Conservation (phyloP, 2,888 invertebrate species). For the Aphodius sticticus region DNA sequence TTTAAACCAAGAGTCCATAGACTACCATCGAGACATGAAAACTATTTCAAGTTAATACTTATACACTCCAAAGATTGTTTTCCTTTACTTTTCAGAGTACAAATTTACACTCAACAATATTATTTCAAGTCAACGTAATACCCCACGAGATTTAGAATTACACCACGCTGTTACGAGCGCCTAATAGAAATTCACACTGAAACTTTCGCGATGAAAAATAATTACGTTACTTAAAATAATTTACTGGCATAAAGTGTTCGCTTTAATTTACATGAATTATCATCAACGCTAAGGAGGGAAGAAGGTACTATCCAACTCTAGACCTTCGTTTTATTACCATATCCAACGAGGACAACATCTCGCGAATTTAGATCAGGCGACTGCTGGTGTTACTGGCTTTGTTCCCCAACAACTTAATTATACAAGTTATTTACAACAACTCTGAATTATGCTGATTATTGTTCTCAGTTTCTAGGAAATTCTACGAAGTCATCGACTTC, state of each 20-base stretch:
- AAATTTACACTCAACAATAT: too few relatives aligned
- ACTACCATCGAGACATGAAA: too few relatives aligned
- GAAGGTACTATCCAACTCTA: background rate
- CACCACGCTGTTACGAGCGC: background rate
- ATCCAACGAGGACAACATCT: background rate
- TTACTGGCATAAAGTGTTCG: background rate
- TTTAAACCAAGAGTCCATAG: too few relatives aligned
- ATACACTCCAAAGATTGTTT: too few relatives aligned
- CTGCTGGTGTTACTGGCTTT: background rate
- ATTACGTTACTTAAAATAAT: background rate
- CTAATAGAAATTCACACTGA: background rate
- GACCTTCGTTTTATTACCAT: background rate
- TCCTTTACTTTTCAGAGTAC: too few relatives aligned
- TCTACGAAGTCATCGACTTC: background rate
- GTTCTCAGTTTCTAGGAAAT: background rate
- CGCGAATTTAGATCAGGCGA: background rate
- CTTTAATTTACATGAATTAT: slow-evolving; percentile 4
- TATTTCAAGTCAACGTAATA: too few relatives aligned
- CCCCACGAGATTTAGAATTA: too few relatives aligned
- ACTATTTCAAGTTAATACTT: too few relatives aligned
- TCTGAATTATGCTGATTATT: background rate
- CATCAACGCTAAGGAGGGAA: background rate
- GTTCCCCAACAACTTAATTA: background rate
- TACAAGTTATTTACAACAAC: background rate
- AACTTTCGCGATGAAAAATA: background rate